Evolutionary conservation across 2,888 invertebrate species (phyloP).

Genomic region (Athalia cordata): DNA sequence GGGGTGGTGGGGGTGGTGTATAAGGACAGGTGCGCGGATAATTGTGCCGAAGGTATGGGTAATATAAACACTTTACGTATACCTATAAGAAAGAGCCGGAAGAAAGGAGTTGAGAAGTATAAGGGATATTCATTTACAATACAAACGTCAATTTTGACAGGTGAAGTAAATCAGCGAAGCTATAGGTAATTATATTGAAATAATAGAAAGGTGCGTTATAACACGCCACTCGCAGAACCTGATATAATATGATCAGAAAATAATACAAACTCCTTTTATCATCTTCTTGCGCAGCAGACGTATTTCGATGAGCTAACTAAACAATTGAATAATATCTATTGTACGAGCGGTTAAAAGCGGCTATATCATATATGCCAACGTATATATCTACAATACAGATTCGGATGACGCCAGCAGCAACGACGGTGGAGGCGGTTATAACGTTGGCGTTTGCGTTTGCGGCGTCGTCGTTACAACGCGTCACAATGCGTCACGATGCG

Average conservation of each 20-base stretch:
- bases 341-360: no score
- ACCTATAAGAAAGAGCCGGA: neutral
- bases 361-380: neutral
- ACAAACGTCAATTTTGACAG: neutral
- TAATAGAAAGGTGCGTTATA: neutral
- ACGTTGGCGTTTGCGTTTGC: neutral
- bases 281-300: neutral
- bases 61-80: neutral
- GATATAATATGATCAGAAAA: neutral
- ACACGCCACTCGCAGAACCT: slow-evolving; percentile 23
- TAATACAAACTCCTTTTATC: slow-evolving; percentile 3
- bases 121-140: slow-evolving; percentile 16
- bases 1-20: neutral
- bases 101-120: neutral
- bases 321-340: slow-evolving; percentile 16
- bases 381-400: slow-evolving; percentile 16
- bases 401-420: slow-evolving; percentile 1
- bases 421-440: neutral
- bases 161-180: no score
- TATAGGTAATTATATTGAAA: slow-evolving; percentile 26
- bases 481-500: slow-evolving; percentile 33
- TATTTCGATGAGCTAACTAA: slow-evolving; percentile 5
- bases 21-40: neutral
- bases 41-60: no score
- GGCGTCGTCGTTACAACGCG: slow-evolving; percentile 15